Base-by-base conservation (phyloP, 2,888 invertebrate species). In the Oeneis ivallda region DNA sequence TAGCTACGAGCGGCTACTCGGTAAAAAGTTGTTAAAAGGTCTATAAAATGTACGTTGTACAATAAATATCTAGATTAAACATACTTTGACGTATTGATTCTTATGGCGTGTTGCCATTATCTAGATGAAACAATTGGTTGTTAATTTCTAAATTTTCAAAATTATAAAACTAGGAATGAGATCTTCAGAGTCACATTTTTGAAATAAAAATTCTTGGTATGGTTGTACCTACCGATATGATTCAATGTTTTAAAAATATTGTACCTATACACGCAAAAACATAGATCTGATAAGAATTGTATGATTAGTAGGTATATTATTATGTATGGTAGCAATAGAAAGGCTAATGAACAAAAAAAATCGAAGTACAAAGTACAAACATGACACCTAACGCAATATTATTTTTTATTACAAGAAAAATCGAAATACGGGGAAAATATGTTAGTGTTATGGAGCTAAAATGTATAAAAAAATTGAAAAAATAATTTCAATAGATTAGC, bases 121-220 rank as follows among this genome's bases (percentile, higher is more conserved):
- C 11, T 61, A 45, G 39, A 45, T 34, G 26, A 68, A 65, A 59
- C 5, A 61, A 62, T n/a, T 53, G 60, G 52, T 32, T 57, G 53
- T 64, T 61, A 64, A 54, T 8, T 15, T 37, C 64, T 69, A 66
- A 15, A 39, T 58, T 62, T 34, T 66, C n/a, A 54, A 60, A 57
- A 53, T 13, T 45, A 58, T 65, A 66, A 52, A 53, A 43, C 43
- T 60, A 77, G 62, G 79, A 80, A 79, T 85, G 87, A 88, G 86
- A 87, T 87, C 86, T 60, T 34, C 6, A 17, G 13, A 43, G 43
- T 37, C 37, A 37, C 6, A 9, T 47, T 47, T 2, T 47, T 47
- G 26, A 26, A 26, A 26, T 15, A 17, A 17, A 47, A 17, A 17
- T 9, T 17, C 15, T 15, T 45, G 17, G 8, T 2, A 17, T 17